A percentile compares a stretch with the other conserved stretches of the same genome.
Evolutionary conservation across 1,140 invertebrate genomes (phyloP).

Genomic region (Asbolus verrucosus): DNA sequence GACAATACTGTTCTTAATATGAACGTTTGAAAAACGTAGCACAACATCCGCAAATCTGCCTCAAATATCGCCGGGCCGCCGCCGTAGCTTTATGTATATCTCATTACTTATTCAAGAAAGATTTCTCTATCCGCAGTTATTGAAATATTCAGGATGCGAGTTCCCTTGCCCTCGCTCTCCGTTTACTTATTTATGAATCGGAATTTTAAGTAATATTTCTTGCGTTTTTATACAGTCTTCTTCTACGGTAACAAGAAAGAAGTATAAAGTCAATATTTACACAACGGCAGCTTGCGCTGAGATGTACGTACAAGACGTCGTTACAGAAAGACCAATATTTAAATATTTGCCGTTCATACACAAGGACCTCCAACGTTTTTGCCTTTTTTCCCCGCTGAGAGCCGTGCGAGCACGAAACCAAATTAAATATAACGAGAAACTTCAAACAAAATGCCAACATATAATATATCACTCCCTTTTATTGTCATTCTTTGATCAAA

Average conservation of each 20-base stretch:
- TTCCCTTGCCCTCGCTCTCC: constrained; percentile 28
- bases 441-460: too few species aligned
- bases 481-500: too few species aligned
- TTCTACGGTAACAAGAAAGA: neutral
- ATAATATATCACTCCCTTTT: too few species aligned
- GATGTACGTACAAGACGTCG: neutral
- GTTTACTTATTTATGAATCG: constrained; percentile 22
- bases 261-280: constrained; percentile 27
- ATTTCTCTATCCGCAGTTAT: constrained; percentile 37
- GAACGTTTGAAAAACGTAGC: constrained; percentile 5
- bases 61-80: neutral
- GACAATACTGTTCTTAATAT: too few species aligned
- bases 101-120: constrained; percentile 36
- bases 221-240: constrained; percentile 20
- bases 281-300: constrained; percentile 13
- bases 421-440: too few species aligned
- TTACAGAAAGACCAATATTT: constrained; percentile 24
- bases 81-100: constrained; percentile 34
- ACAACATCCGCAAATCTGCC: constrained; percentile 19
- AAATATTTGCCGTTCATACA: constrained; percentile 6
- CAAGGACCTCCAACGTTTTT: too few species aligned
- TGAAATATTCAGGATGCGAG: constrained; percentile 38
- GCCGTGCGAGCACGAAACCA: too few species aligned
- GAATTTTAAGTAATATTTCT: constrained; percentile 39
- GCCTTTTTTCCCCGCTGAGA: too few species aligned